These are phyloP conservation scores for Pasiphila rectangulata DNA, from an alignment of 2,888 invertebrate species.

Conservation along the genomic window DNA sequence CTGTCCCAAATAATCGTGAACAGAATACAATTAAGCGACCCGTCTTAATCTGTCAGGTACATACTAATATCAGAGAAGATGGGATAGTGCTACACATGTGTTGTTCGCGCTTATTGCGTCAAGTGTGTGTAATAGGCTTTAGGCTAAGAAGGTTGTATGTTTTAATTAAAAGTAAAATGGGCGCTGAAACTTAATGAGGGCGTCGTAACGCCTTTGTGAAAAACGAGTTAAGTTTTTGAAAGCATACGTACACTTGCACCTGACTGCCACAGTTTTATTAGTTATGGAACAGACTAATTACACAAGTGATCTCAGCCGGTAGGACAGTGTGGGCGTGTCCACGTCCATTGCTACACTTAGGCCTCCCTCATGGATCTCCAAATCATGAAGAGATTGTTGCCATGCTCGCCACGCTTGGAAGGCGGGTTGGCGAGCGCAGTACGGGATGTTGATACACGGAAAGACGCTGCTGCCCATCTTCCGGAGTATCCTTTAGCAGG, in stretches of 20 bases:
- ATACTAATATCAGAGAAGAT: constrained; percentile 34
- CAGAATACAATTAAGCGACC: constrained; percentile 4
- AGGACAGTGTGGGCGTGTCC: too few relatives aligned
- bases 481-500: too few relatives aligned
- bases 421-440: too few relatives aligned
- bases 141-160: constrained; percentile 17
- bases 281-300: not conserved
- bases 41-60: constrained; percentile 34
- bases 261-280: too few relatives aligned
- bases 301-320: too few relatives aligned
- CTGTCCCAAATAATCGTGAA: not conserved
- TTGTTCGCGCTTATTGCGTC: constrained; percentile 42
- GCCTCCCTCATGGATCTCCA: too few relatives aligned
- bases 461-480: too few relatives aligned
- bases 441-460: too few relatives aligned
- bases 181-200: constrained; percentile 4
- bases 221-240: not conserved
- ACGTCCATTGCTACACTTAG: too few relatives aligned
- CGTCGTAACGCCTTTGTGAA: not conserved
- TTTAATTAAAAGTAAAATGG: constrained; percentile 20
- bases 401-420: too few relatives aligned
- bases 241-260: too few relatives aligned
- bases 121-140: constrained; percentile 23
- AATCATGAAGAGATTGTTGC: too few relatives aligned
- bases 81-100: constrained; percentile 44